Base-by-base conservation (phyloP, 2,888 invertebrate species). In the Smittia aterrima region DNA sequence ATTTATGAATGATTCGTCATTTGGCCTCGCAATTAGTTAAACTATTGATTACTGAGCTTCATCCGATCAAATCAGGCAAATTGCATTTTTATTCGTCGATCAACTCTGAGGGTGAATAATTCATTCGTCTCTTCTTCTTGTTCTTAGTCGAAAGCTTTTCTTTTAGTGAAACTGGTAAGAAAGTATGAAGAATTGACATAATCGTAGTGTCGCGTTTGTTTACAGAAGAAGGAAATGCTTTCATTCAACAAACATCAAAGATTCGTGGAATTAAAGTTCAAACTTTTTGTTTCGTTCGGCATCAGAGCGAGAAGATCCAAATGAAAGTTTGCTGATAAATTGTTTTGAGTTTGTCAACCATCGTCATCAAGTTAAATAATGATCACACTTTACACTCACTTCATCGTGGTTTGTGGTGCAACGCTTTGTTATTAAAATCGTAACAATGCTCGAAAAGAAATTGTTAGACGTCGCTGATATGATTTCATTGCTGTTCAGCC, bases 111-210 rank as follows among this genome's bases (percentile, higher is more conserved):
- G 32, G 9, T 32, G 32, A 32, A 32, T 3, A 32, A 32, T 32
- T 32, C 3, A 32, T 32, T 32, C 32, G 32, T 9, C 9, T 32
- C 32, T 32, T 32, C 3, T 32, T 32, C 32, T 32, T 9, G 32
- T n/a, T n/a, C n/a, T n/a, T 11, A 11, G 38, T 38, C 38, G 11
- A 53, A 16, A 58, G 24, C 24, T 58, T 58, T 58, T 58, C 58
- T 22, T 58, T 58, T 58, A 4, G 4, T 22, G 24, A 58, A 41
- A 68, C 13, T 68, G 18, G 6, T 20, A 24, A 22, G 68, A 68
- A 68, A 68, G 68, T 68, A 68, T 53, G 47, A 47, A 68, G 9
- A 68, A 68, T 68, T 25, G 25, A 41, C 22, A 24, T 40, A 68
- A 68, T 38, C 25, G 32, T n/a, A 68, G 16, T 58, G 7, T 58